Evolutionary conservation across 2,113 vertebrate genomes (phyloP).

Genomic region (Coracopsis vasa): DNA sequence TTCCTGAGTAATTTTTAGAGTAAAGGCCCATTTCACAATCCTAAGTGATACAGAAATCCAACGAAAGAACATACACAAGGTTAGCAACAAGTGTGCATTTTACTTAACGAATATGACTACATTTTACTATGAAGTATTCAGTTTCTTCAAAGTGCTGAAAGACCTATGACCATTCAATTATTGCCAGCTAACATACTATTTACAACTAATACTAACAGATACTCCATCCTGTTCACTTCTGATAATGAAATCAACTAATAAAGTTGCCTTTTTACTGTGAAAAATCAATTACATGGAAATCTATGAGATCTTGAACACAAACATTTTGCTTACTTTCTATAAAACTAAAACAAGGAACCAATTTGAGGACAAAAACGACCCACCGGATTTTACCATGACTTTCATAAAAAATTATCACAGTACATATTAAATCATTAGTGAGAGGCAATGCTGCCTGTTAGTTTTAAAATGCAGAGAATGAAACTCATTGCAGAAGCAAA

Average conservation of each 20-base stretch:
- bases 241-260: background rate
- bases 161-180: background rate
- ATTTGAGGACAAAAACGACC: background rate
- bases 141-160: background rate
- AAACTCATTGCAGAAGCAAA: constrained; percentile 74
- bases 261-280: background rate
- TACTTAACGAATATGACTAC: background rate
- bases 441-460: constrained; percentile 56
- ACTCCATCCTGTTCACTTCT: background rate
- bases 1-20: background rate
- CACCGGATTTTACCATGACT: background rate
- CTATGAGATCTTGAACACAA: background rate
- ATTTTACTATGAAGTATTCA: background rate
- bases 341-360: background rate
- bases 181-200: background rate
- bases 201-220: background rate
- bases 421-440: constrained; percentile 59
- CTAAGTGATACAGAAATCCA: background rate
- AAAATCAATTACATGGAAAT: background rate
- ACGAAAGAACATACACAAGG: background rate
- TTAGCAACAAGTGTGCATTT: background rate
- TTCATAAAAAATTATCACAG: constrained; percentile 37
- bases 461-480: constrained; percentile 76
- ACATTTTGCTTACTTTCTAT: background rate
- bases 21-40: background rate